Conservation (phyloP, 2,888 invertebrate genomes). For the Strigamia transsilvanica region DNA sequence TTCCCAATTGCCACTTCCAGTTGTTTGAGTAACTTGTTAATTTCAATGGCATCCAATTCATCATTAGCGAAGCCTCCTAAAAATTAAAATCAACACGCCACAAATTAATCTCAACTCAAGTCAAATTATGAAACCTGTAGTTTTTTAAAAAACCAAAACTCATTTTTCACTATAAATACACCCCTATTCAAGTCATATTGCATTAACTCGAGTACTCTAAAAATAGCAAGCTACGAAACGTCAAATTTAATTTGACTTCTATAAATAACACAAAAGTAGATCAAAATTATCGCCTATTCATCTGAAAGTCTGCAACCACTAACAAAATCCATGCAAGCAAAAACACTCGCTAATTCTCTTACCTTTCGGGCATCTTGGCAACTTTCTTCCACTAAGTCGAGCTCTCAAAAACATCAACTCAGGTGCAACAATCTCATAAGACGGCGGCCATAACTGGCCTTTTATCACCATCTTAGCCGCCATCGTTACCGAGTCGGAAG, state of each 20-base stretch:
- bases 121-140: neutral
- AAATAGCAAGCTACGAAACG: neutral
- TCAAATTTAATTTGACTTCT: neutral
- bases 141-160: neutral
- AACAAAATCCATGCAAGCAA: neutral
- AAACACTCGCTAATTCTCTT: neutral
- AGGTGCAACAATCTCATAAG: slow-evolving; percentile 55
- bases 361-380: slow-evolving; percentile 29
- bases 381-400: slow-evolving; percentile 51
- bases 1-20: slow-evolving; percentile 80
- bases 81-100: neutral
- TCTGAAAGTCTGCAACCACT: neutral
- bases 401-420: slow-evolving; percentile 55
- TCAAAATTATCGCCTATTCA: neutral
- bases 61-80: neutral
- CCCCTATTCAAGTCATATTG: neutral
- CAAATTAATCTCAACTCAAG: neutral
- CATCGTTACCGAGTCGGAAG: neutral
- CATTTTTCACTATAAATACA: neutral
- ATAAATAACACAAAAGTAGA: neutral
- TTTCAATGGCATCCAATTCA: slow-evolving; percentile 57
- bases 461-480: slow-evolving; percentile 28
- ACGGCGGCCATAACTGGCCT: slow-evolving; percentile 54
- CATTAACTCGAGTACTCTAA: neutral
- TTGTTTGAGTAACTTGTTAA: slow-evolving; percentile 73